Evolutionary conservation across 2,888 invertebrate genomes (phyloP).

Genomic region (Drosophila rellima): DNA sequence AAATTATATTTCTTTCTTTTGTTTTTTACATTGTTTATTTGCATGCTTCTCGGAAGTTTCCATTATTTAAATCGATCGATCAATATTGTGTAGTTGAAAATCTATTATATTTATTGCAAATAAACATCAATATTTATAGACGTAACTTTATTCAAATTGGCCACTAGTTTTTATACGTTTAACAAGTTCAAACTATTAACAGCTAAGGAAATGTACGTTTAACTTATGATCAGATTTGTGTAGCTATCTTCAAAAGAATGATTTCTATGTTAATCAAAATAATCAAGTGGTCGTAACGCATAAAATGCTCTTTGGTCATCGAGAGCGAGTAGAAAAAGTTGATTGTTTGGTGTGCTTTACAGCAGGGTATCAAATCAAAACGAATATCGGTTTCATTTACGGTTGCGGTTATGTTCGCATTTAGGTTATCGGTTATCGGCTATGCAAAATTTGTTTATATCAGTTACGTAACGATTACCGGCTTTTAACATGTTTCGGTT

Average conservation of each 20-base stretch:
- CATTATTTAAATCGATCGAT: conserved; percentile 12
- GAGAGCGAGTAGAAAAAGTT: no score
- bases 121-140: conserved; percentile 71
- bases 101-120: conserved; percentile 60
- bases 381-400: no score
- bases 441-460: no score
- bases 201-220: not conserved
- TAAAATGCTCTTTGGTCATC: no score
- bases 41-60: not conserved
- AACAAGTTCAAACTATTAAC: not conserved
- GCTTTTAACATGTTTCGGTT: no score
- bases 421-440: no score
- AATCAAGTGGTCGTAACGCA: no score
- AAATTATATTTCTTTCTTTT: conserved; percentile 32
- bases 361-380: no score
- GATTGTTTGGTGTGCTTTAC: no score
- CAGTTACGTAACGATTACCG: no score
- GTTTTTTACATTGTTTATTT: conserved; percentile 23
- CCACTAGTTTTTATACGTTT: not conserved
- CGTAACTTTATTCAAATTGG: conserved; percentile 16
- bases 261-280: not conserved
- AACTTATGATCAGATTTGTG: not conserved
- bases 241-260: not conserved
- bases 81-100: conserved; percentile 55
- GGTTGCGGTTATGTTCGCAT: no score